A percentile compares a stretch with the other conserved stretches of the same genome.
Conservation (phyloP, 2,113 vertebrate genomes). For the Tetrao urogallus region DNA sequence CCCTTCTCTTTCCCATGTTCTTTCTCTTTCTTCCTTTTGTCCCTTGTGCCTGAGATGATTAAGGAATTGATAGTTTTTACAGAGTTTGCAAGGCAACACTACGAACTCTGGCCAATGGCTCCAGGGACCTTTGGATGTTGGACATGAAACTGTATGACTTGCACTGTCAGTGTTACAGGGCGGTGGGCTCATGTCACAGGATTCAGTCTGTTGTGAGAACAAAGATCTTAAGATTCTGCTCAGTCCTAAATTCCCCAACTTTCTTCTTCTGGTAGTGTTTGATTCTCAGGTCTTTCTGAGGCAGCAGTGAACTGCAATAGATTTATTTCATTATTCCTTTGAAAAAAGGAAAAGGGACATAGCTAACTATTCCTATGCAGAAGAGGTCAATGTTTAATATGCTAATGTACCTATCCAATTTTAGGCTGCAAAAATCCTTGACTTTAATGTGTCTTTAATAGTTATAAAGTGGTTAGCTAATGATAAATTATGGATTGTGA, state of each 20-base stretch:
- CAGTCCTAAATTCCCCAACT: neutral
- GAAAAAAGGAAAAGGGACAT: neutral
- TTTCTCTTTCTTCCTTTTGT: neutral
- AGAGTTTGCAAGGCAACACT: neutral
- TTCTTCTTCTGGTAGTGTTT: neutral
- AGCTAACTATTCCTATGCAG: neutral
- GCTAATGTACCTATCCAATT: neutral
- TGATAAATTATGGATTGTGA: slow-evolving; percentile 34
- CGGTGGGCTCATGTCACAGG: neutral
- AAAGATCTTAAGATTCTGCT: neutral
- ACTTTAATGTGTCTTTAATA: slow-evolving; percentile 41
- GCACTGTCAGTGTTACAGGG: neutral
- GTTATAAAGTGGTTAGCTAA: slow-evolving; percentile 35
- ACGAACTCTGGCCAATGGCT: too few species aligned
- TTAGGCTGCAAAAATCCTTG: neutral
- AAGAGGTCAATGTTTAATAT: slow-evolving; percentile 5
- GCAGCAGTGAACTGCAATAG: neutral
- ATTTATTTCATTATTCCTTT: neutral
- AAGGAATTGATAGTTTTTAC: neutral
- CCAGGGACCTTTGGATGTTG: neutral
- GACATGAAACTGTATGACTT: neutral
- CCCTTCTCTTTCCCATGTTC: neutral
- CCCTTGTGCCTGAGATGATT: neutral
- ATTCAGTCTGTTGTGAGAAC: neutral
- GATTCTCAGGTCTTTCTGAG: neutral